A percentile compares a stretch with the other conserved stretches of the same genome.
Evolutionary conservation across 2,113 vertebrate species (phyloP).

Genomic region (Bostrychus sinensis): DNA sequence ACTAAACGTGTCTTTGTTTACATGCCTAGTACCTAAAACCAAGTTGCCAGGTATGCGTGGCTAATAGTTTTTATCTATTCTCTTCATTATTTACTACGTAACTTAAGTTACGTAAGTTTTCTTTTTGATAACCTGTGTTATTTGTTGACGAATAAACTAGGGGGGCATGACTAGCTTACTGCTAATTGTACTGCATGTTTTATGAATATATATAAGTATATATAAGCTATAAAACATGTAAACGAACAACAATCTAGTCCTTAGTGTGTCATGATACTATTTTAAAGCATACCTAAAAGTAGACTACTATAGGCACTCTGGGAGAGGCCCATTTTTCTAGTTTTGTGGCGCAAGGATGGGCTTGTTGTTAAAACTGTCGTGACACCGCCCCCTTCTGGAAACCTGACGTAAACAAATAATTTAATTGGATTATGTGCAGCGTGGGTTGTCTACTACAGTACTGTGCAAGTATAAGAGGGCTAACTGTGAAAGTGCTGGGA

Average conservation of each 20-base stretch:
- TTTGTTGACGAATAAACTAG: too few relatives aligned
- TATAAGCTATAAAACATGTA: too few relatives aligned
- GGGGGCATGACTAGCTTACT: too few relatives aligned
- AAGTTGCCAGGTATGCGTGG: too few relatives aligned
- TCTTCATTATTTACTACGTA: too few relatives aligned
- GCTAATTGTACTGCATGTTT: too few relatives aligned
- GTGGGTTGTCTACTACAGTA: neutral
- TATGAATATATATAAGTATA: too few relatives aligned
- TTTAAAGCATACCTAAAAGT: neutral
- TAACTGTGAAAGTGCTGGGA: conserved; percentile 5
- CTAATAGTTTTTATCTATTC: too few relatives aligned
- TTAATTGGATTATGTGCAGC: conserved; percentile 58
- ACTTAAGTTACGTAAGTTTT: too few relatives aligned
- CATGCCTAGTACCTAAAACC: too few relatives aligned
- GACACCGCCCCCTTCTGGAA: conserved; percentile 78
- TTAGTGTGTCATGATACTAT: neutral
- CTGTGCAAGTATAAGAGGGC: neutral
- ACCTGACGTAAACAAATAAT: conserved; percentile 47
- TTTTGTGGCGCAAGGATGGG: conserved; percentile 3
- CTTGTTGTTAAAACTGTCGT: conserved; percentile 50
- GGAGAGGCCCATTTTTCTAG: neutral
- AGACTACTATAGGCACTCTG: neutral
- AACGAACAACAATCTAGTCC: neutral
- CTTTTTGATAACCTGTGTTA: too few relatives aligned
- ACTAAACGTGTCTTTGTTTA: too few relatives aligned